Base-by-base conservation (phyloP, 2,888 invertebrate species). In the Hydropsyche betteni region DNA sequence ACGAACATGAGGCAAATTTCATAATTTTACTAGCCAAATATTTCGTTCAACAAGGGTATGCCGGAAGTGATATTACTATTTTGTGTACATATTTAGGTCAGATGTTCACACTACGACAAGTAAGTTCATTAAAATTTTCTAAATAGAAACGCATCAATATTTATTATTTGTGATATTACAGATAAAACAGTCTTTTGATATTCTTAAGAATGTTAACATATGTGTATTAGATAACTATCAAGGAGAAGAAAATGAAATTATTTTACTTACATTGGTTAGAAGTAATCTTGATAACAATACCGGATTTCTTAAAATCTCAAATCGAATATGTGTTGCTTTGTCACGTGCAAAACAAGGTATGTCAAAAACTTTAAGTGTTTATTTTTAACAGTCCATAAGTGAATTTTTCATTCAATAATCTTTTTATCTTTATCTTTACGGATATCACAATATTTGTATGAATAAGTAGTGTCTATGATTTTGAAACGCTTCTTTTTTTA, bases 151-250 rank as follows among this genome's bases (percentile, higher is more conserved):
- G 10, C 24, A 24, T 24, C 24, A 24, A 44, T 69, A 51, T 1
- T 24, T 4, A 44, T 33, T 12, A 12, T 36, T 36, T 33, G 7
- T 36, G 6, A 33, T n/a, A 2, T 72, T 36, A 33, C 14, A 72
- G 72, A 34, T 72, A 7, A 69, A 50, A 50, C 5, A 38, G 4
- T 81, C 78, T 58, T 14, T 58, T 4, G 16, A 14, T 14, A 14
- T 84, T 0, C 83, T 90, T 4, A 81, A 84, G 38, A 86, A 88
- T 53, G 87, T 93, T 5, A 86, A 88, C 78, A 88, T 93, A 24
- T 88, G 90, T 0, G 90, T 91, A 0, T 91, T 94, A 0, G 94
- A 95, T 82, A 94, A 93, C 82, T 95, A 90, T 81, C 95, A 95
- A 85, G 94, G 95, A 0, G 91, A 94, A 81, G 94, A 94, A 86